A percentile compares a stretch with the other conserved stretches of the same genome.
Evolutionary conservation across 2,797 vertebrate genomes (phyloP).

Genomic region (Agapornis canus): DNA sequence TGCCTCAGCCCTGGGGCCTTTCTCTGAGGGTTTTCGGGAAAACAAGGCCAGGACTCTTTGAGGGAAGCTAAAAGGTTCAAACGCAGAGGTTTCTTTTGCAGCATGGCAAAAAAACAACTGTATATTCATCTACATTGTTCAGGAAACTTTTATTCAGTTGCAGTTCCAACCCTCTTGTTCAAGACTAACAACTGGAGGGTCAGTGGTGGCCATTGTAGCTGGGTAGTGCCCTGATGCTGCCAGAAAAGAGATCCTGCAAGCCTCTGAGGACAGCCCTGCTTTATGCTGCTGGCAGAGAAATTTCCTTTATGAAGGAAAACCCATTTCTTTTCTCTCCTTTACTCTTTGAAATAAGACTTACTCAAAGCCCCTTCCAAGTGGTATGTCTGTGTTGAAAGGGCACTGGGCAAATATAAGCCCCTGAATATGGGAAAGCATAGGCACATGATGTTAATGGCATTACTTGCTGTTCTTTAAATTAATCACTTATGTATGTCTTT

Average conservation of each 20-base stretch:
- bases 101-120: not conserved
- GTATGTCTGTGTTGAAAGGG: not conserved
- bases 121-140: not conserved
- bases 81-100: slow-evolving; percentile 1
- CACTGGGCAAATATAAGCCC: not conserved
- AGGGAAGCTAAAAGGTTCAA: slow-evolving; percentile 21
- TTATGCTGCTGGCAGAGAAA: not conserved
- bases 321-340: not conserved
- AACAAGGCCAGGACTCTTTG: slow-evolving; percentile 6
- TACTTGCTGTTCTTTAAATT: slow-evolving; percentile 9
- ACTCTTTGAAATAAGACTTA: not conserved
- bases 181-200: not conserved
- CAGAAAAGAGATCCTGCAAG: not conserved
- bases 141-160: not conserved
- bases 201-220: fast-evolving
- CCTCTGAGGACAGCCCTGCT: fast-evolving
- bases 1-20: not conserved
- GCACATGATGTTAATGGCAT: not conserved
- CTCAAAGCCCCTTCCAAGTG: not conserved
- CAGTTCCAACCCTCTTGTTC: not conserved
- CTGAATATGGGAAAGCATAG: not conserved
- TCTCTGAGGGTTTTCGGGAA: not conserved
- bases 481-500: slow-evolving; percentile 1
- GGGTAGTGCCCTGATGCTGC: not conserved
- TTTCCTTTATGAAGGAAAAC: not conserved